These are phyloP conservation scores for Rhynchonycteris naso DNA, from an alignment of 2,797 vertebrate genomes.

Conservation along the genomic window DNA sequence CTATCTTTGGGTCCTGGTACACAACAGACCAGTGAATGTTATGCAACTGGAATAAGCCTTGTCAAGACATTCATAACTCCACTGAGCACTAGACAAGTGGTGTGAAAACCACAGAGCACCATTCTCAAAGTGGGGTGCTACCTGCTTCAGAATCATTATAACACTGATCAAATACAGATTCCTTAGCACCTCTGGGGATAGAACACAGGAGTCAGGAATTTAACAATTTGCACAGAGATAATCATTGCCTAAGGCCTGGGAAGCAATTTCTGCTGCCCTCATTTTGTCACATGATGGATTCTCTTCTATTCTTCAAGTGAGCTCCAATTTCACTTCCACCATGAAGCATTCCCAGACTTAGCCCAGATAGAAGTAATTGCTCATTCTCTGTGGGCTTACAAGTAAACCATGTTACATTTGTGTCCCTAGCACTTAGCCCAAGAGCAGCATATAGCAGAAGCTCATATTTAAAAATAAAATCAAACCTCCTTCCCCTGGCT, in stretches of 20 bases:
- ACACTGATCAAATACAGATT: background rate
- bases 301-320: constrained; percentile 4
- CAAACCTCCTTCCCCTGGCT: background rate
- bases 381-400: background rate
- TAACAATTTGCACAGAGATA: background rate
- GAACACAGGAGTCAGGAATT: background rate
- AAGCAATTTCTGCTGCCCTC: background rate
- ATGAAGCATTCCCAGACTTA: constrained; percentile 16
- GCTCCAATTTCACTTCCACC: background rate
- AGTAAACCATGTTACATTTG: background rate
- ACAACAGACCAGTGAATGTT: background rate
- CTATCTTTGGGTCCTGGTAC: background rate
- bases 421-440: background rate
- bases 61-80: background rate
- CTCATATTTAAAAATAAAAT: constrained; percentile 41
- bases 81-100: background rate
- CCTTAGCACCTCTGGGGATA: background rate
- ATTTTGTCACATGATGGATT: background rate
- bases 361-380: background rate
- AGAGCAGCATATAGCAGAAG: background rate
- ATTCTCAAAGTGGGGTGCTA: background rate
- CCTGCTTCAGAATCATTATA: background rate
- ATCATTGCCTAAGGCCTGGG: background rate
- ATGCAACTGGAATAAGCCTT: background rate
- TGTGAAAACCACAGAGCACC: background rate